Evolutionary conservation across 2,113 vertebrate genomes (phyloP), one percentile per base, ranked within the genome.

Genomic region (Cromileptes altivelis): DNA sequence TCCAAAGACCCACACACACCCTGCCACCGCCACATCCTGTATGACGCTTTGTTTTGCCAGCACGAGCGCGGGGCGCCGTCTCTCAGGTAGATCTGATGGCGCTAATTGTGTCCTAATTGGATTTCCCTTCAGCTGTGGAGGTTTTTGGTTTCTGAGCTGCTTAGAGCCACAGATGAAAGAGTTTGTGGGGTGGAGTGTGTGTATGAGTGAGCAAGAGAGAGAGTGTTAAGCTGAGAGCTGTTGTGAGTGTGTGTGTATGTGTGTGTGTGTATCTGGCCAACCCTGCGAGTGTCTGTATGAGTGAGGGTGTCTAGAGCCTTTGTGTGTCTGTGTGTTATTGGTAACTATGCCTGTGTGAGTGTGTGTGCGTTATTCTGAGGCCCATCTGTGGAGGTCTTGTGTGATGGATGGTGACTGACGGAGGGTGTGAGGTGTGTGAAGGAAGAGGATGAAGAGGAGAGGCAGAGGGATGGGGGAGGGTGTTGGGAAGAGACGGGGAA

Each of bases 331-430:
- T 56, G 42, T 75, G 74, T 45, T 45, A 45, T 45, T 45, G 11
- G 42, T 45, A 11, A 45, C 42, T 45, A 3, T 55, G 12, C 37
- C 37, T 9, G 13, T 67, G 60, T 61, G 47, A 61, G 63, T 70
- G 42, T 13, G 25, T 49, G 30, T 82, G 75, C 50, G 77, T 40
- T 72, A 61, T 81, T 85, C 14, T 42, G 40, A n/a, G 37, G 60
- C 79, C 86, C 85, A 88, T 91, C 88, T 93, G 91, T 83, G 90
- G 89, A 91, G 83, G 85, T 90, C 87, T 75, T 57, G 81, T 64
- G 72, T 92, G 91, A 91, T 93, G 84, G 90, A 90, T 91, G 93
- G 86, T 79, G 91, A 90, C 75, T 86, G 88, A 86, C 25, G 19
- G 82, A 90, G 92, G 90, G 89, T 87, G 92, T 74, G 89, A 91